Base-by-base conservation (phyloP, 1,140 invertebrate genomes). In the Ostrea edulis region DNA sequence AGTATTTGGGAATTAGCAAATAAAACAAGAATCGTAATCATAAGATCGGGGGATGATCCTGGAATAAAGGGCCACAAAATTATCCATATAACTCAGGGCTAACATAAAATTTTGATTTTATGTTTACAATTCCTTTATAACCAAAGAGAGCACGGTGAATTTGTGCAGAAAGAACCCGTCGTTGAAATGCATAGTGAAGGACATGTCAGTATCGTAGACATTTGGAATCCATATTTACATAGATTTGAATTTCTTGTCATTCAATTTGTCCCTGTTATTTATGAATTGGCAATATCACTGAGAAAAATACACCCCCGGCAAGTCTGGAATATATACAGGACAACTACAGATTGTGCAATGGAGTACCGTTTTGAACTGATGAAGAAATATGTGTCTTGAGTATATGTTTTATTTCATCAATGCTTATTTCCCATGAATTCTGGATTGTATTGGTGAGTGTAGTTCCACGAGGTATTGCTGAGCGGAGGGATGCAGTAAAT, bases 101-200 rank as follows among this genome's bases (percentile, higher is more conserved):
- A 44, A 58, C 83, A 85, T 85, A 85, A 85, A 85, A 62, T 62
- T 85, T 85, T 85, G 52, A 85, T 85, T 85, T 85, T 85, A 85
- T 85, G 83, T 85, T 85, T 85, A 62, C 55, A 58, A 62, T 54
- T 35, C 54, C 52, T 85, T 85, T 85, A 85, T 58, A 85, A 85
- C 83, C 55, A 62, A 85, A 54, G 44, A 83, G n/a, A 54, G 22
- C 44, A n/a, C 35, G 5, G 82, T n/a, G 44, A 11, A 52, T 53
- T 81, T 53, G 82, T 77, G 68, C 68, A 77, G 12, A 77, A 22
- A 77, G 68, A 77, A 35, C 14, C 65, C 8, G 29, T 77, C 7
- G 8, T 20, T 77, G 68, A 35, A 29, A 22, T 77, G 25, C 68
- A 77, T 5, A 29, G 68, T 77, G 14, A 17, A 17, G n/a, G 58